Conservation (phyloP, 1,140 invertebrate species). For the silkworm (Bombyx mori) region DNA sequence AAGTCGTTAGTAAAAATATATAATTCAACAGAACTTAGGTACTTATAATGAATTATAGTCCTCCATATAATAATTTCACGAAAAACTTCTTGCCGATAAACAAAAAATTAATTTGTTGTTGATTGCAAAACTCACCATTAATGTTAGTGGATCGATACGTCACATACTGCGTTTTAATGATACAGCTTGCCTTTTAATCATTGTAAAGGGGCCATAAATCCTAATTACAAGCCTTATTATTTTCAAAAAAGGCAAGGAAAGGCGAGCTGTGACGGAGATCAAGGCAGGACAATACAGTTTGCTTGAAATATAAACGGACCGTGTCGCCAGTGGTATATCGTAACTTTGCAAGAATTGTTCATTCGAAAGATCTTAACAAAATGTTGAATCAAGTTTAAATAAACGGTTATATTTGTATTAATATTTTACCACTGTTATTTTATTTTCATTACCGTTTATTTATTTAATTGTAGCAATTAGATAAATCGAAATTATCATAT, state of each 20-base stretch:
- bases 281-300: slow-evolving; percentile 42
- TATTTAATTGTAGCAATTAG: no score
- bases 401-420: no score
- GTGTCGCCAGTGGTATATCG: no score
- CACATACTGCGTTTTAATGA: slow-evolving; percentile 39
- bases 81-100: slow-evolving; percentile 2
- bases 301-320: slow-evolving; percentile 24
- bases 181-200: slow-evolving; percentile 42
- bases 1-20: slow-evolving; percentile 15
- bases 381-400: no score
- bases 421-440: no score
- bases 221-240: slow-evolving; percentile 60
- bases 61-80: slow-evolving; percentile 6
- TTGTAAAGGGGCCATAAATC: slow-evolving; percentile 55
- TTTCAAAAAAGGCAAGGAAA: slow-evolving; percentile 33
- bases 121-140: slow-evolving; percentile 23
- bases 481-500: no score
- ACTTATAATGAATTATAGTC: slow-evolving; percentile 13
- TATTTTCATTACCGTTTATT: no score
- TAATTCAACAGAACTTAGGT: slow-evolving; percentile 13
- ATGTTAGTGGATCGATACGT: slow-evolving; percentile 31
- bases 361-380: no score
- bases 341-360: no score
- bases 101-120: not conserved
- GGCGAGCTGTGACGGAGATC: slow-evolving; percentile 34